These are phyloP conservation scores for Drosophila pruinosa DNA, from an alignment of 1,140 invertebrate species.

Conservation along the genomic window DNA sequence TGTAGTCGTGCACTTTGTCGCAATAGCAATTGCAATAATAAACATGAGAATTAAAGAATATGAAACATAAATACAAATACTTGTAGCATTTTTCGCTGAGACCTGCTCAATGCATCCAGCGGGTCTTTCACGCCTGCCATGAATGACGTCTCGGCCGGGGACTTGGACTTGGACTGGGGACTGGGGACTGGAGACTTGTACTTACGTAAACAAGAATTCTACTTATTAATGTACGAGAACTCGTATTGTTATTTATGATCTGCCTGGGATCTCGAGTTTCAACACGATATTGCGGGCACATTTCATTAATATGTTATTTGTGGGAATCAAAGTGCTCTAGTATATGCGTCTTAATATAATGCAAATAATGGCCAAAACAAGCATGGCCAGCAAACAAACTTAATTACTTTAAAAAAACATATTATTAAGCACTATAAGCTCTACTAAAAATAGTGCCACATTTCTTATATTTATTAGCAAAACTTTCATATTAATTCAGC, in stretches of 20 bases:
- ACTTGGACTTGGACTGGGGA: no score
- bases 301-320: no score
- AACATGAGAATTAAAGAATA: constrained; percentile 16
- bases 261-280: neutral
- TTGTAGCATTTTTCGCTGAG: constrained; percentile 12
- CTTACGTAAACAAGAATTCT: constrained; percentile 20
- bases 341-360: no score
- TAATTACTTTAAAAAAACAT: no score
- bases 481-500: no score
- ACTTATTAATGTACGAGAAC: neutral
- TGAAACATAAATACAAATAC: constrained; percentile 6
- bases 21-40: neutral
- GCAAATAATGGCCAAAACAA: no score
- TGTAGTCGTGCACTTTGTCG: neutral
- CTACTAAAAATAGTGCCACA: no score
- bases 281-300: no score
- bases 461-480: no score
- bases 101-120: constrained; percentile 19
- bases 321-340: no score
- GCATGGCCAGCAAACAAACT: no score
- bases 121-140: constrained; percentile 58
- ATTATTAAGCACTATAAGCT: no score
- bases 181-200: constrained; percentile 7
- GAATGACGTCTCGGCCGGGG: constrained; percentile 45
- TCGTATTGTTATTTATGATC: constrained; percentile 9